These are phyloP conservation scores for Centruroides sculpturatus DNA, from an alignment of 1,140 invertebrate species.

Conservation along the genomic window DNA sequence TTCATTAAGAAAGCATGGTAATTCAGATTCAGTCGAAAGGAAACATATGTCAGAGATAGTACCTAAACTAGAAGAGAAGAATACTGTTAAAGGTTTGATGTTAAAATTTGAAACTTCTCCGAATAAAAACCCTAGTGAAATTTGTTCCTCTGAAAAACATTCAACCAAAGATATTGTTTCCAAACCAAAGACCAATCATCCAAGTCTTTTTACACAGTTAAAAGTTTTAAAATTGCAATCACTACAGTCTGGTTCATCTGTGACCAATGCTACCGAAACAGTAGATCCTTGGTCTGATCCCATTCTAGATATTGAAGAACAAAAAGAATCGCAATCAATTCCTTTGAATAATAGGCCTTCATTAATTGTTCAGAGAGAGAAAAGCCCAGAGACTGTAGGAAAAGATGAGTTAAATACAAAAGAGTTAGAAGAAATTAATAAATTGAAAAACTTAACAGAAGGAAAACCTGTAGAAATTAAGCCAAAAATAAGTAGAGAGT, in stretches of 20 bases:
- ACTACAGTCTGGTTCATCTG: conserved; percentile 1
- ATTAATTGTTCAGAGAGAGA: too few species aligned
- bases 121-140: too few species aligned
- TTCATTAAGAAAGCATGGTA: too few species aligned
- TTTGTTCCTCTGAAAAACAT: too few species aligned
- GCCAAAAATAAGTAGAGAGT: not conserved
- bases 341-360: too few species aligned
- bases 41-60: too few species aligned
- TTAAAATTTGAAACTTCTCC: too few species aligned
- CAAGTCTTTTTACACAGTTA: conserved; percentile 14
- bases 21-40: too few species aligned
- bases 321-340: not conserved
- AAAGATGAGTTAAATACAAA: not conserved
- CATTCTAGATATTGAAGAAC: conserved; percentile 13
- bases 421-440: not conserved
- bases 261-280: not conserved
- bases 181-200: not conserved
- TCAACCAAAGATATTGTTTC: too few species aligned
- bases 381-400: not conserved
- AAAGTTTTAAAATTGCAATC: conserved; percentile 14
- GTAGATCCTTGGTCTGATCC: conserved; percentile 16
- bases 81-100: too few species aligned
- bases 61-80: too few species aligned
- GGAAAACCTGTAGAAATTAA: not conserved
- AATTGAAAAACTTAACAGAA: not conserved